Base-by-base conservation (phyloP, 92 coral and sea anemone genomes). In the Bergia sp. region DNA sequence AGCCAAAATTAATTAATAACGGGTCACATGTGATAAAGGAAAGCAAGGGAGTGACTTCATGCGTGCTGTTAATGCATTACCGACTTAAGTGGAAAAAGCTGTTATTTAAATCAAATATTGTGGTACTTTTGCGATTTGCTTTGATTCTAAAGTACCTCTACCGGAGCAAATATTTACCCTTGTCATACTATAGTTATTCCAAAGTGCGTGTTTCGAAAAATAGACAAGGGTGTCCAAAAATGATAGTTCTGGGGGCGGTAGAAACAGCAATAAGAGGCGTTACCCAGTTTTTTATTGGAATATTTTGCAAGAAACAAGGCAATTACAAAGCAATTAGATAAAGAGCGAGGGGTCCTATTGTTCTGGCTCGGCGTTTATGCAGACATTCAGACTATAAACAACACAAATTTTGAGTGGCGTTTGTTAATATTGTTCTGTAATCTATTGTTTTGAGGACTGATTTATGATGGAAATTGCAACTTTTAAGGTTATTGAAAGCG, bases 391-490 rank as follows among this genome's bases (percentile, higher is more conserved):
- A 92, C 95, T 88, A 65, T 87, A 89, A 88, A 92, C 88, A 90
- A 91, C 92, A 85, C 88, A 89, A 69, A 86, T 84, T 91, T 92
- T 93, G 91, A 92, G 95, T 90, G 98, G 96, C 82, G 74, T 90
- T 75, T 86, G 86, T 37, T 66, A 89, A 93, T 92, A 89, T 92
- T 89, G 91, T 79, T 73, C 78, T 53, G 69, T 90, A 95, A 94
- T 92, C 98, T 89, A 93, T 95, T 95, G 98, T 95, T 93, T 91
- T 93, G 91, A 80, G 82, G 88, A 65, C 37, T 88, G 92, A 81
- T 90, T 91, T 86, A 91, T 95, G 92, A 91, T 81, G 86, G 78
- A 82, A 75, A 75, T 88, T 82, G 86, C 82, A 81, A 79, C 80
- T 80, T 84, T 67, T 57, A 40, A 36, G 82, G 88, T 74, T 86